Conservation (phyloP, 2,888 invertebrate species). For the Lasioglossum morio region DNA sequence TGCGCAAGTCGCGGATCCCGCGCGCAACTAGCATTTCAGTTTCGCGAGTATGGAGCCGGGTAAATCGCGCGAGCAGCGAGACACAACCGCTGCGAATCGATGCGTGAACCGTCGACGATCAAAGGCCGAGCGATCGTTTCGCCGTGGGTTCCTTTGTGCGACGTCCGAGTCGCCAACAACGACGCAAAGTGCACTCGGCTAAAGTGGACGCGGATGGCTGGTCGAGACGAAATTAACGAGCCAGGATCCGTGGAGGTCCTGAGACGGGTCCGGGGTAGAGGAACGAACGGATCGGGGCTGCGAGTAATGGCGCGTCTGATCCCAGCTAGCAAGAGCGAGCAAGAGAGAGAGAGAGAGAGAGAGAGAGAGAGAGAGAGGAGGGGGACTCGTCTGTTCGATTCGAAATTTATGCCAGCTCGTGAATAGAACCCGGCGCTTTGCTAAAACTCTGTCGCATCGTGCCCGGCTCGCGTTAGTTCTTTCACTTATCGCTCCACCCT, state of each 20-base stretch:
- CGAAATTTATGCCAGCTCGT: constrained; percentile 17
- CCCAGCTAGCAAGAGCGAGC: neutral
- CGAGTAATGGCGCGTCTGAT: constrained; percentile 71
- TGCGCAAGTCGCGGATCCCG: neutral
- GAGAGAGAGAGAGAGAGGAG: too few species aligned
- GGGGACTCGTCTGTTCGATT: neutral
- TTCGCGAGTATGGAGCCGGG: neutral
- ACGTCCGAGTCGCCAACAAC: constrained; percentile 38
- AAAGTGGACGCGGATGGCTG: constrained; percentile 72
- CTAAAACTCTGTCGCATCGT: neutral
- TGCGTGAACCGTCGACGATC: constrained; percentile 56
- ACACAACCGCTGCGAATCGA: constrained; percentile 35
- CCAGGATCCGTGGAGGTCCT: constrained; percentile 68
- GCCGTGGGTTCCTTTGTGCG: constrained; percentile 53
- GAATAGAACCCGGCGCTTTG: constrained; percentile 1
- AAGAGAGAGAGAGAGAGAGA: too few species aligned
- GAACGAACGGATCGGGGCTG: constrained; percentile 51
- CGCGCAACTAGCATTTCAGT: neutral
- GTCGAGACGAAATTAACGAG: constrained; percentile 74
- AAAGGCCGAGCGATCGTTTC: constrained; percentile 56
- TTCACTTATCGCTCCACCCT: constrained; percentile 15
- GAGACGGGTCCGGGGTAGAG: constrained; percentile 43
- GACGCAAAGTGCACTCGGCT: constrained; percentile 66
- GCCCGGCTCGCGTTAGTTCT: constrained; percentile 13
- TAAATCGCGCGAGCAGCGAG: constrained; percentile 14